These are phyloP conservation scores for Pampus argenteus DNA, from an alignment of 2,797 vertebrate species.

Conservation along the genomic window DNA sequence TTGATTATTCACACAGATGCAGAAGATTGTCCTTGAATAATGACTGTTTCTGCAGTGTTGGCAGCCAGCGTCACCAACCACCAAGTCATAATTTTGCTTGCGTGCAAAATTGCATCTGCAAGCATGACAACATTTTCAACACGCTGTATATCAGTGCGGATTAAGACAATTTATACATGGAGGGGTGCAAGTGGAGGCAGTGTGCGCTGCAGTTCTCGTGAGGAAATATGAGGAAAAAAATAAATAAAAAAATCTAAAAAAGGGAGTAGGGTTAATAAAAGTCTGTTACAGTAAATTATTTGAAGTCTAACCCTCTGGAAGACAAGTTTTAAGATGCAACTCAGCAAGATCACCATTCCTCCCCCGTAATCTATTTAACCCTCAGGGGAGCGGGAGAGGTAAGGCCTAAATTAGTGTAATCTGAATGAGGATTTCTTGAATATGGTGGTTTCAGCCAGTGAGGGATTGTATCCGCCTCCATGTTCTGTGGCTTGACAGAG, in stretches of 20 bases:
- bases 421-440: constrained; percentile 72
- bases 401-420: constrained; percentile 76
- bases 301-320: constrained; percentile 63
- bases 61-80: constrained; percentile 69
- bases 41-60: constrained; percentile 66
- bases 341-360: constrained; percentile 75
- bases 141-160: constrained; percentile 69
- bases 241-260: constrained; percentile 31
- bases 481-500: constrained; percentile 64
- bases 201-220: constrained; percentile 12
- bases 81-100: constrained; percentile 74
- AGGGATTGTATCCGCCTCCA: constrained; percentile 55
- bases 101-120: constrained; percentile 75
- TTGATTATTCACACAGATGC: constrained; percentile 74
- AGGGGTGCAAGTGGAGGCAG: constrained; percentile 10
- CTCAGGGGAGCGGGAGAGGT: constrained; percentile 64
- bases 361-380: constrained; percentile 74
- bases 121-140: constrained; percentile 73
- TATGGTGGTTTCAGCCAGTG: constrained; percentile 59
- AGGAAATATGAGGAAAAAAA: constrained; percentile 49
- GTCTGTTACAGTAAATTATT: constrained; percentile 71
- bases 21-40: constrained; percentile 77
- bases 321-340: constrained; percentile 74
- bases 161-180: constrained; percentile 67
- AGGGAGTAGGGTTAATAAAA: constrained; percentile 55